Percentiles rank a stretch among this genome's conserved stretches.
Conservation (phyloP, 2,888 invertebrate genomes). For the Heliconius hortense region DNA sequence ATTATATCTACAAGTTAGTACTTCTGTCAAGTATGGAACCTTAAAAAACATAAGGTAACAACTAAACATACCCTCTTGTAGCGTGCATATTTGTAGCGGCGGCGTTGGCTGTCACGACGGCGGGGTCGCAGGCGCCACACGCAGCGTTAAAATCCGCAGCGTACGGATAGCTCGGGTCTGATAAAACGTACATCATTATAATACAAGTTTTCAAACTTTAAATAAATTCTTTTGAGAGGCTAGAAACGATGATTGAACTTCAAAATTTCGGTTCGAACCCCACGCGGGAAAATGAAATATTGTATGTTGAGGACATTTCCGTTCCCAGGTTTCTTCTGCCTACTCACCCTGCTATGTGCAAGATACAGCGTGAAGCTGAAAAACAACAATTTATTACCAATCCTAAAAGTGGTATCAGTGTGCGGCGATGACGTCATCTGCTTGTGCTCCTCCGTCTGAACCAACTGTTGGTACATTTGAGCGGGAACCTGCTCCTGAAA, state of each 20-base stretch:
- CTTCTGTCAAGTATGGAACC: not conserved
- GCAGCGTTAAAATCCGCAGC: conserved; percentile 64
- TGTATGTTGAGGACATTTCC: no score
- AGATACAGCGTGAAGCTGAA: no score
- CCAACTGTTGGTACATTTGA: conserved; percentile 55
- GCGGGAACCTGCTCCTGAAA: conserved; percentile 55
- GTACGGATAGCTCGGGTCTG: conserved; percentile 78
- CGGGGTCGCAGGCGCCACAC: conserved; percentile 52
- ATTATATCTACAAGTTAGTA: not conserved
- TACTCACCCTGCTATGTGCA: no score
- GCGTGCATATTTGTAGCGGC: conserved; percentile 43
- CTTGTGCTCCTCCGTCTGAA: conserved; percentile 57
- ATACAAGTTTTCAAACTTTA: no score
- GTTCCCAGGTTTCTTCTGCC: no score
- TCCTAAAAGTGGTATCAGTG: conserved; percentile 64
- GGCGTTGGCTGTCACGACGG: conserved; percentile 42
- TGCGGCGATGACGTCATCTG: conserved; percentile 54
- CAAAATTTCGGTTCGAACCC: no score
- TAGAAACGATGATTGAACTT: no score
- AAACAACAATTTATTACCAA: conserved; percentile 53
- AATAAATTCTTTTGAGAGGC: no score
- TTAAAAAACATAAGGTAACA: not conserved
- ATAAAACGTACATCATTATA: not conserved
- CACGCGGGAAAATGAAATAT: no score
- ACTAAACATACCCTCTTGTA: conserved; percentile 16